phyloP scores from a whole-genome alignment of 2,113 vertebrate species.

The Synodontis membranacea region DNA sequence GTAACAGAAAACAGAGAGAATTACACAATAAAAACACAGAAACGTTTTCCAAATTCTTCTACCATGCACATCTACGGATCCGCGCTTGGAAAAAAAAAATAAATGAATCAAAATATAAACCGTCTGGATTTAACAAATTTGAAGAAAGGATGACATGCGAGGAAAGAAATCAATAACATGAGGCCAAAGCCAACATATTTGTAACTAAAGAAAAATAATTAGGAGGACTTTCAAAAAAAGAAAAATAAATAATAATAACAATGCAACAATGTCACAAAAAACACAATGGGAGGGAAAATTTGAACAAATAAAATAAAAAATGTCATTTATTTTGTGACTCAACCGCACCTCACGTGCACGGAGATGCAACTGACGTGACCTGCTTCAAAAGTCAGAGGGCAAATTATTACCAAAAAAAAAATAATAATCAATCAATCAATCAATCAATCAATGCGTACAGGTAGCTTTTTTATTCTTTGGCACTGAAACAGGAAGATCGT shows the following conservation, averaged over 20 bases:
- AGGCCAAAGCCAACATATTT: slow-evolving; percentile 33
- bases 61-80: slow-evolving; percentile 68
- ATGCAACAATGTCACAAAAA: slow-evolving; percentile 16
- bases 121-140: slow-evolving; percentile 34
- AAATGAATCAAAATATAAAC: slow-evolving; percentile 40
- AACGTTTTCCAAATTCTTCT: slow-evolving; percentile 70
- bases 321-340: background rate
- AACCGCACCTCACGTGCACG: slow-evolving; percentile 31
- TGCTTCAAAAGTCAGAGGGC: background rate
- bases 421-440: too few species aligned
- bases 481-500: background rate
- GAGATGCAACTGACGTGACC: background rate
- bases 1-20: slow-evolving; percentile 97
- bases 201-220: slow-evolving; percentile 6
- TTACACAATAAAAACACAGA: slow-evolving; percentile 87
- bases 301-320: slow-evolving; percentile 25
- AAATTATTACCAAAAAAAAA: background rate
- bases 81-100: slow-evolving; percentile 51
- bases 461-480: background rate
- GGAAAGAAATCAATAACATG: slow-evolving; percentile 35
- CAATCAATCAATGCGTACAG: background rate
- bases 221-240: background rate
- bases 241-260: background rate
- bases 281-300: slow-evolving; percentile 19
- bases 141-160: slow-evolving; percentile 51